Evolutionary conservation across 2,888 invertebrate genomes (phyloP).

Genomic region (Vanessa cardui): DNA sequence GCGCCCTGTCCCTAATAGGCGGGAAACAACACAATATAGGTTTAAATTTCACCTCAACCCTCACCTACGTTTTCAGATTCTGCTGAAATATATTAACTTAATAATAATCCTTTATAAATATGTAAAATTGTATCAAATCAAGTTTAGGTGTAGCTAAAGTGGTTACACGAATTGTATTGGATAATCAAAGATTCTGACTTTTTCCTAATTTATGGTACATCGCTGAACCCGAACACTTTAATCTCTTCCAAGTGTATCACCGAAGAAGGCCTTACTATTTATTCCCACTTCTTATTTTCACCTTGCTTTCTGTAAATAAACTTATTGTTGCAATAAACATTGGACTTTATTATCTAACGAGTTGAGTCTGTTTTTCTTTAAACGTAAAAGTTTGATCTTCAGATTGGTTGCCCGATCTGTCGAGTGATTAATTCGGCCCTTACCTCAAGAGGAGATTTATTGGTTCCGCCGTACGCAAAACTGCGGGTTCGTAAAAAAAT

Average conservation of each 20-base stretch:
- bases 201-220: constrained; percentile 70
- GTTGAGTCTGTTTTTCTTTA: constrained; percentile 57
- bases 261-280: constrained; percentile 72
- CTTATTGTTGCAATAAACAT: constrained; percentile 34
- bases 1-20: constrained; percentile 73
- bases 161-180: constrained; percentile 39
- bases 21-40: constrained; percentile 67
- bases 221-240: constrained; percentile 73
- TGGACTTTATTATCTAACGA: constrained; percentile 17
- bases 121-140: too few species aligned
- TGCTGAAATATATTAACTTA: constrained; percentile 1
- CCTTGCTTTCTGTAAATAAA: constrained; percentile 74
- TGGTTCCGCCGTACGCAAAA: constrained; percentile 82
- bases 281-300: constrained; percentile 80
- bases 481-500: constrained; percentile 81
- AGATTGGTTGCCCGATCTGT: constrained; percentile 71
- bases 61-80: constrained; percentile 1
- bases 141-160: constrained; percentile 9
- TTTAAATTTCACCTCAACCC: constrained; percentile 61
- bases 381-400: constrained; percentile 49
- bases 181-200: constrained; percentile 56
- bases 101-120: not conserved
- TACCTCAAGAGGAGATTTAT: constrained; percentile 81
- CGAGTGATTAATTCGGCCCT: constrained; percentile 81
- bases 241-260: constrained; percentile 78